Base-by-base conservation (phyloP, 1,140 invertebrate genomes). In the Drosophila leontia region DNA sequence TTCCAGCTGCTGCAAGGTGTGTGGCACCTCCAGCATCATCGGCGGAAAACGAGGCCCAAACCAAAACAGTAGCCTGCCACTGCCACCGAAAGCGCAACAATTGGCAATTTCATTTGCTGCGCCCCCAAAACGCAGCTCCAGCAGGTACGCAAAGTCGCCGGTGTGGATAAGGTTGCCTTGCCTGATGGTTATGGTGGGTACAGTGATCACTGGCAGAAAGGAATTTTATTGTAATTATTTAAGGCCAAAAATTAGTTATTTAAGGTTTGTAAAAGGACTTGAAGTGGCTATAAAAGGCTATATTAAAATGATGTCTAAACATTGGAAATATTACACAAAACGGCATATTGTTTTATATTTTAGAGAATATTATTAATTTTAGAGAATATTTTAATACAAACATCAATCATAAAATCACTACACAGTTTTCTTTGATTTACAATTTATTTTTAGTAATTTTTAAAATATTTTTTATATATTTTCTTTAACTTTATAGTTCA, bases 21-120 rank as follows among this genome's bases (percentile, higher is more conserved):
- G 84, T 87, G 84, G 84, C 78, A 83, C 53, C 53, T 39, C 53
- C 53, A 69, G 67, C 71, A 55, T 68, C 80, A 77, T 80, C 71
- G 67, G 79, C 79, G 42, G 78, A 45, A 23, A 67, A 57, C 53
- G 51, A 42, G 53, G 23, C 60, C 35, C 39, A 56, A 67, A 55
- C 50, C 35, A 41, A 75, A 83, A 88, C 83, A 69, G 84, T 77
- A 87, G 80, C 65, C 51, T 53, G 65, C 65, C 65, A 70, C 53
- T 71, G 75, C 75, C 67, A 69, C 82, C 65, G 68, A 84, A 82
- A 80, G 84, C 80, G 56, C 85, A 88, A 88, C 84, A 88, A 88
- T 88, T 88, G 84, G 50, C 84, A 88, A 88, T 88, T 87, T 90
- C 77, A 80, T 75, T 88, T 84, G 84, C 83, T 87, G 84, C 80